phyloP scores from a whole-genome alignment of 2,797 vertebrate species.

The Lophotriccus pileatus region DNA sequence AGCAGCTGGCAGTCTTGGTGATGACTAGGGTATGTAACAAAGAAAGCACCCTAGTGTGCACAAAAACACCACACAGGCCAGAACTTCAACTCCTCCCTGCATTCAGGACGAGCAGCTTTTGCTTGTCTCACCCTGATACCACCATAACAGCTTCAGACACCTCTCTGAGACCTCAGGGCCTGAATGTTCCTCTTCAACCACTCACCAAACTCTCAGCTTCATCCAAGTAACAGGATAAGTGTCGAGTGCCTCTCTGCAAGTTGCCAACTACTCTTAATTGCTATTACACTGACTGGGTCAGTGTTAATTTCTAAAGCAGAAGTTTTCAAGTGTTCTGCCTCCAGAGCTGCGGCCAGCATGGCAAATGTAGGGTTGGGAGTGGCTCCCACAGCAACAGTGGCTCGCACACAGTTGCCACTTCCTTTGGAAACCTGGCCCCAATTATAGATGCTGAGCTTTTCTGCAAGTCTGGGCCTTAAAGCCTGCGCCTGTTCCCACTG shows the following conservation, averaged over 20 bases:
- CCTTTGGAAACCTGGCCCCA: background rate
- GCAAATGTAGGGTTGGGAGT: background rate
- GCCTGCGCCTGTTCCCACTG: background rate
- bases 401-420: background rate
- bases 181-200: background rate
- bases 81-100: background rate
- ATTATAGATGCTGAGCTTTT: background rate
- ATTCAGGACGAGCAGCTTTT: background rate
- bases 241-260: background rate
- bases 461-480: background rate
- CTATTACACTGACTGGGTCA: background rate
- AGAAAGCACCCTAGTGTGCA: background rate
- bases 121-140: background rate
- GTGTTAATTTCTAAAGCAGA: background rate
- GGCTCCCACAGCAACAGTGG: background rate
- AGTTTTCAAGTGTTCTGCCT: background rate
- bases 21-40: background rate
- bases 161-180: background rate
- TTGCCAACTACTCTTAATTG: background rate
- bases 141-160: background rate
- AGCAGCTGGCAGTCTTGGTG: background rate
- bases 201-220: background rate
- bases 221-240: background rate
- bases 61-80: background rate
- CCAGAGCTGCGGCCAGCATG: background rate